Conservation (phyloP, 2,888 invertebrate species). For the Synanthedon tipuliformis region DNA sequence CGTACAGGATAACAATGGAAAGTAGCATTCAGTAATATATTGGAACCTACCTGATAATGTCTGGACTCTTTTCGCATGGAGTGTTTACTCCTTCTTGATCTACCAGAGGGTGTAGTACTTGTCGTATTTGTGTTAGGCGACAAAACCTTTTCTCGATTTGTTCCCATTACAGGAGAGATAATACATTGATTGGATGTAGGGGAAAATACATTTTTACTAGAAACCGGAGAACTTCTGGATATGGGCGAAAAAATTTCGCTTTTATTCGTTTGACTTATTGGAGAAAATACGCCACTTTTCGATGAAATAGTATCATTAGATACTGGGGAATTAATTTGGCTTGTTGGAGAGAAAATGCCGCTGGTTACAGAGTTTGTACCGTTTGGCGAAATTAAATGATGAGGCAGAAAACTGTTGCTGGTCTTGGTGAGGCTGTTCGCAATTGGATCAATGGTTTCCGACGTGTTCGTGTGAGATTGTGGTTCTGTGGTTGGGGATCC, state of each 20-base stretch:
- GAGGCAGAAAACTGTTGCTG: constrained; percentile 45
- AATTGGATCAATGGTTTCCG: constrained; percentile 49
- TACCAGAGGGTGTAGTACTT: constrained; percentile 69
- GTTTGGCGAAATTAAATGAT: constrained; percentile 60
- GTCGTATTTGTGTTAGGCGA: constrained; percentile 61
- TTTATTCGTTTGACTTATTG: constrained; percentile 63
- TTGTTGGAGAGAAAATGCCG: constrained; percentile 65
- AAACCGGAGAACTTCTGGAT: constrained; percentile 60
- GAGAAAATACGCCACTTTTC: constrained; percentile 65
- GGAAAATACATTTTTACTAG: constrained; percentile 59
- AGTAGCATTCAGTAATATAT: not conserved
- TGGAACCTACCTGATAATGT: constrained; percentile 74
- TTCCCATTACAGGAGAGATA: constrained; percentile 50
- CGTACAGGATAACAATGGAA: not conserved
- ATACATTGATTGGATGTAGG: constrained; percentile 59
- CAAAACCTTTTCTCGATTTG: constrained; percentile 51
- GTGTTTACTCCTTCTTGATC: constrained; percentile 69
- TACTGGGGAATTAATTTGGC: constrained; percentile 65
- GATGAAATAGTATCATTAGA: constrained; percentile 66
- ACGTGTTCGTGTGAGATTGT: constrained; percentile 52
- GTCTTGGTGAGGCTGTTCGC: constrained; percentile 55
- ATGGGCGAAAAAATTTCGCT: constrained; percentile 61
- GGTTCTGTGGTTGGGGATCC: constrained; percentile 48
- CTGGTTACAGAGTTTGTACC: constrained; percentile 65
- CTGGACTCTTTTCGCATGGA: constrained; percentile 75